Percentiles rank a stretch among this genome's conserved stretches.
phyloP scores from a whole-genome alignment of 2,888 invertebrate species.

The Andricus curvator region DNA sequence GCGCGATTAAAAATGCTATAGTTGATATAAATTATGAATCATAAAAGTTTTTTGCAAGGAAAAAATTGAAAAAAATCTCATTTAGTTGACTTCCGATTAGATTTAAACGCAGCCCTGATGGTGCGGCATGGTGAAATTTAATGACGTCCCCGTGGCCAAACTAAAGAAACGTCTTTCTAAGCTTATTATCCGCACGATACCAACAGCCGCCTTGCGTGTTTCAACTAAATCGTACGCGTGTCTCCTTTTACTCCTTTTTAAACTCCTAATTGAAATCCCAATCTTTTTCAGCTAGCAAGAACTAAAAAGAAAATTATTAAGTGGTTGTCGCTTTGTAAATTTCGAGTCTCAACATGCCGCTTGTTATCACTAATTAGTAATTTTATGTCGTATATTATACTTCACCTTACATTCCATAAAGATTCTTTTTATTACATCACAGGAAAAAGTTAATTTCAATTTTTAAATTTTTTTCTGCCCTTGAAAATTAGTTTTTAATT shows the following conservation, averaged over 20 bases:
- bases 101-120: slow-evolving; percentile 32
- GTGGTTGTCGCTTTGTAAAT: slow-evolving; percentile 30
- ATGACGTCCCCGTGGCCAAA: slow-evolving; percentile 36
- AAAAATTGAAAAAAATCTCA: not conserved
- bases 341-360: slow-evolving; percentile 8
- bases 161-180: slow-evolving; percentile 36
- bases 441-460: not conserved
- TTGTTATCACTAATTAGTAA: slow-evolving; percentile 25
- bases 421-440: not conserved
- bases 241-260: slow-evolving; percentile 34
- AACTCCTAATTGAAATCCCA: slow-evolving; percentile 39
- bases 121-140: slow-evolving; percentile 19
- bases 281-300: slow-evolving; percentile 34
- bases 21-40: not conserved
- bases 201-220: slow-evolving; percentile 38
- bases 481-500: too few relatives aligned
- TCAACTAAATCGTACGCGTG: slow-evolving; percentile 33
- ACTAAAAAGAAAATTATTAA: slow-evolving; percentile 27
- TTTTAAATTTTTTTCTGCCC: too few relatives aligned
- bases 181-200: slow-evolving; percentile 39
- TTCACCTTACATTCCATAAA: not conserved
- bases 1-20: too few relatives aligned
- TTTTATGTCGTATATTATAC: slow-evolving; percentile 20
- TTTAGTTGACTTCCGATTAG: slow-evolving; percentile 10
- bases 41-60: not conserved